A percentile compares a stretch with the other conserved stretches of the same genome.
phyloP scores from a whole-genome alignment of 2,888 invertebrate genomes.

The Hemaris fuciformis region DNA sequence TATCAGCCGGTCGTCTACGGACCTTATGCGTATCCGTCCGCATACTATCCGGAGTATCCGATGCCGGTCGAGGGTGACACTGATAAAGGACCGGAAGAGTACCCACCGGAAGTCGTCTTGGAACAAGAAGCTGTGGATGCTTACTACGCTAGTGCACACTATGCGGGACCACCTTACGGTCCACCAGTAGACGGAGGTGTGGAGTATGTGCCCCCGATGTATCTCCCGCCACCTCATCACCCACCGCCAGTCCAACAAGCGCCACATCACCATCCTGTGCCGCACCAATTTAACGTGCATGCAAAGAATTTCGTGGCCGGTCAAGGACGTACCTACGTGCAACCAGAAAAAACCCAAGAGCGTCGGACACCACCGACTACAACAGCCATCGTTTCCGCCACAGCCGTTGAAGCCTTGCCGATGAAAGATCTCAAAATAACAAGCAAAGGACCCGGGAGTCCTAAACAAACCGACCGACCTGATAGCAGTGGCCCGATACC shows the following conservation, averaged over 20 bases:
- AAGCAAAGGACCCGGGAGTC: slow-evolving; percentile 59
- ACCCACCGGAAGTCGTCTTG: slow-evolving; percentile 70
- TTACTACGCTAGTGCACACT: slow-evolving; percentile 70
- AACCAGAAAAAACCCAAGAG: slow-evolving; percentile 56
- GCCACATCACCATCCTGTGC: slow-evolving; percentile 50
- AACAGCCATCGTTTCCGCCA: slow-evolving; percentile 38
- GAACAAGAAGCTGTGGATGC: slow-evolving; percentile 76
- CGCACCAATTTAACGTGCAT: slow-evolving; percentile 76
- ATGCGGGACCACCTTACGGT: slow-evolving; percentile 59
- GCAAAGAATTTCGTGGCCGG: slow-evolving; percentile 77
- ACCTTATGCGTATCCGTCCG: slow-evolving; percentile 70
- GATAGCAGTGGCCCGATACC: slow-evolving; percentile 35
- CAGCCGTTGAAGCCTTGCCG: slow-evolving; percentile 59
- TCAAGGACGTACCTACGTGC: slow-evolving; percentile 55
- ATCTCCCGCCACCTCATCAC: slow-evolving; percentile 63
- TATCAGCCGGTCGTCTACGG: slow-evolving; percentile 75
- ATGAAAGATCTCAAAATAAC: slow-evolving; percentile 71
- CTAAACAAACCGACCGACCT: slow-evolving; percentile 58
- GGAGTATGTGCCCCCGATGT: slow-evolving; percentile 73
- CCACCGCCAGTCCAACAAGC: slow-evolving; percentile 56
- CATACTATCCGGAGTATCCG: slow-evolving; percentile 70
- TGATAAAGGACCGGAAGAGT: slow-evolving; percentile 75
- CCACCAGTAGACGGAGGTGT: slow-evolving; percentile 65
- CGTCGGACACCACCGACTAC: slow-evolving; percentile 45
- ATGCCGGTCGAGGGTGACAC: slow-evolving; percentile 71